Conservation (phyloP, 2,113 vertebrate species). For the Anarhynchus alexandrinus region DNA sequence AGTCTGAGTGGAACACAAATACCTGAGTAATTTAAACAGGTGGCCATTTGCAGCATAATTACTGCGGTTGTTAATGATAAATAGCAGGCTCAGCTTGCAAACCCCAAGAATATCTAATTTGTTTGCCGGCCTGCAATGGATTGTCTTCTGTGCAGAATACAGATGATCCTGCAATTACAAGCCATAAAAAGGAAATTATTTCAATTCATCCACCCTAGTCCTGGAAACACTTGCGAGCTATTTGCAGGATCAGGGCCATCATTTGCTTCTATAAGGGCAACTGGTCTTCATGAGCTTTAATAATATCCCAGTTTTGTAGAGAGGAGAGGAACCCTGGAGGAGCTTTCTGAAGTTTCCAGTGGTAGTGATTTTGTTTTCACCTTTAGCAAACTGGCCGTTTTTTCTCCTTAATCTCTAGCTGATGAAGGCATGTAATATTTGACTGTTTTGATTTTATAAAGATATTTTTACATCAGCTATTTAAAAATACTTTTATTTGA, state of each 20-base stretch:
- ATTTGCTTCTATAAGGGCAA: not conserved
- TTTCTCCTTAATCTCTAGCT: not conserved
- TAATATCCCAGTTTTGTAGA: not conserved
- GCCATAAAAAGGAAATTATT: not conserved
- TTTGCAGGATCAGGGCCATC: not conserved
- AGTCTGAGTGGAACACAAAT: not conserved
- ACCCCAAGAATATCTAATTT: not conserved
- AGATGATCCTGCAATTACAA: not conserved
- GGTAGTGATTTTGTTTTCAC: not conserved
- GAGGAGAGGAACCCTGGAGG: not conserved
- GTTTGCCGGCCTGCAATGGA: not conserved
- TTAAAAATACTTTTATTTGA: not conserved
- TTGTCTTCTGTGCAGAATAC: not conserved
- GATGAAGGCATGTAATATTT: not conserved
- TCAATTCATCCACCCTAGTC: not conserved
- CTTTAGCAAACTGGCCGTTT: not conserved
- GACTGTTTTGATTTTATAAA: not conserved
- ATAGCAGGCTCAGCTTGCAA: not conserved
- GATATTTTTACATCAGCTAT: not conserved
- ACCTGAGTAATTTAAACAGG: not conserved
- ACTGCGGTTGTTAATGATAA: slow-evolving; percentile 23
- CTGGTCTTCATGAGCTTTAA: not conserved
- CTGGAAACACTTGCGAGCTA: not conserved
- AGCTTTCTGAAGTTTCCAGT: not conserved
- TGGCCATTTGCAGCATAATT: not conserved